Evolutionary conservation across 2,797 vertebrate genomes (phyloP).

Genomic region (Cossypha heuglini): DNA sequence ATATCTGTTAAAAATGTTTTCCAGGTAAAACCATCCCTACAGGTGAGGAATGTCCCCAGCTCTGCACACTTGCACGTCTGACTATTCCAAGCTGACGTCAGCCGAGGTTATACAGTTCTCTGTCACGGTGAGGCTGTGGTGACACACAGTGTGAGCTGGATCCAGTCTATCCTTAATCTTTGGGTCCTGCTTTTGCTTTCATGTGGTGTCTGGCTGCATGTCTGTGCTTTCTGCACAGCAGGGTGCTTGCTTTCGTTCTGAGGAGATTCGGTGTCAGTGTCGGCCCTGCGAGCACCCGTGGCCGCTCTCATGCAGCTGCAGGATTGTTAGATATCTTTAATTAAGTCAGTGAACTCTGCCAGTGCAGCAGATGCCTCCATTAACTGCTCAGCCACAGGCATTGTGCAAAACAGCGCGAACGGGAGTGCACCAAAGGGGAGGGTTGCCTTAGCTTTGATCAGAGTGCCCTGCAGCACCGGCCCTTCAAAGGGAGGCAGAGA

Average conservation of each 20-base stretch:
- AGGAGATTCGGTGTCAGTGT: not conserved
- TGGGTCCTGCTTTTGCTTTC: not conserved
- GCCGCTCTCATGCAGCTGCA: conserved; percentile 6
- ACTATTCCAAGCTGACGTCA: not conserved
- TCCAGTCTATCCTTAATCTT: not conserved
- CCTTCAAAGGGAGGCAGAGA: conserved; percentile 36
- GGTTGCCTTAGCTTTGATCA: conserved; percentile 18
- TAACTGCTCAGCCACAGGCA: conserved; percentile 43
- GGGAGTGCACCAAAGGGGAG: not conserved
- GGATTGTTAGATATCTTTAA: conserved; percentile 47
- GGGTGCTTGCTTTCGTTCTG: not conserved
- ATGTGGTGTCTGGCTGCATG: not conserved
- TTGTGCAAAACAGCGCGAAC: conserved; percentile 5
- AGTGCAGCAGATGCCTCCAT: conserved; percentile 40
- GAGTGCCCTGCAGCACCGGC: not conserved
- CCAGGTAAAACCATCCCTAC: not conserved
- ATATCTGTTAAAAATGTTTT: not conserved
- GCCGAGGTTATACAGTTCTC: not conserved
- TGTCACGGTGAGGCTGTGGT: accelerated
- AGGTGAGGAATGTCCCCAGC: accelerated
- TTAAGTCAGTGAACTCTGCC: conserved; percentile 34
- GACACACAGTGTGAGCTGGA: not conserved
- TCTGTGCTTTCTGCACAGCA: not conserved
- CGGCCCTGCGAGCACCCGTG: not conserved
- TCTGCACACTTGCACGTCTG: not conserved